A percentile compares a stretch with the other conserved stretches of the same genome.
Evolutionary conservation across 2,113 vertebrate genomes (phyloP).

Genomic region (Carassius gibelio): DNA sequence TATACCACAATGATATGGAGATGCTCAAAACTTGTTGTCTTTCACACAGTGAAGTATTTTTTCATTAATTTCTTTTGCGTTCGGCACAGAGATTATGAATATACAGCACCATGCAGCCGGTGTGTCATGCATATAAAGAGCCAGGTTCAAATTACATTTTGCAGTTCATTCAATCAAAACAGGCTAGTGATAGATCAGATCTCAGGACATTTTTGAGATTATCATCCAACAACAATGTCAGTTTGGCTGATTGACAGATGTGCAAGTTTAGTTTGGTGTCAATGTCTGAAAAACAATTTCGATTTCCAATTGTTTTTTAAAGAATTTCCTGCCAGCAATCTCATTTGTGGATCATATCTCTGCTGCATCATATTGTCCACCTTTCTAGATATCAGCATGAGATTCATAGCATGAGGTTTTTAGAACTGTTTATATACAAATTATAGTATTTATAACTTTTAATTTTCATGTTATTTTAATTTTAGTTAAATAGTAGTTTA

Average conservation of each 20-base stretch:
- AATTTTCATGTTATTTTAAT: background rate
- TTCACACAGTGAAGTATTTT: background rate
- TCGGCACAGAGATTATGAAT: slow-evolving; percentile 31
- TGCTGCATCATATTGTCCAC: background rate
- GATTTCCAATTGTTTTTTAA: background rate
- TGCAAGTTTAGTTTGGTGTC: background rate
- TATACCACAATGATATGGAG: slow-evolving; percentile 18
- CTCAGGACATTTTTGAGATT: background rate
- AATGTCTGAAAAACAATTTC: background rate
- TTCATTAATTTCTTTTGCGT: background rate
- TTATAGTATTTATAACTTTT: background rate
- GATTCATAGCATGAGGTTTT: background rate
- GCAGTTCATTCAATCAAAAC: slow-evolving; percentile 4
- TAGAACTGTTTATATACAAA: background rate
- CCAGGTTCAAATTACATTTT: slow-evolving; percentile 29
- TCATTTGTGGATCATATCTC: background rate
- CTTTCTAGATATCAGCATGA: background rate
- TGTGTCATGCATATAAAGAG: slow-evolving; percentile 70
- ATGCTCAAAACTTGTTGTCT: background rate
- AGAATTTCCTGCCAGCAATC: background rate
- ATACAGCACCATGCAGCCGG: slow-evolving; percentile 70
- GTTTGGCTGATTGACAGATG: background rate
- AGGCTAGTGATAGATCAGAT: background rate
- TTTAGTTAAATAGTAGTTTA: too few species aligned
- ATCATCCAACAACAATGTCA: background rate